Evolutionary conservation across 2,797 vertebrate genomes (phyloP), one percentile per base, ranked within the genome.

Genomic region (Pachyuromys duprasi): DNA sequence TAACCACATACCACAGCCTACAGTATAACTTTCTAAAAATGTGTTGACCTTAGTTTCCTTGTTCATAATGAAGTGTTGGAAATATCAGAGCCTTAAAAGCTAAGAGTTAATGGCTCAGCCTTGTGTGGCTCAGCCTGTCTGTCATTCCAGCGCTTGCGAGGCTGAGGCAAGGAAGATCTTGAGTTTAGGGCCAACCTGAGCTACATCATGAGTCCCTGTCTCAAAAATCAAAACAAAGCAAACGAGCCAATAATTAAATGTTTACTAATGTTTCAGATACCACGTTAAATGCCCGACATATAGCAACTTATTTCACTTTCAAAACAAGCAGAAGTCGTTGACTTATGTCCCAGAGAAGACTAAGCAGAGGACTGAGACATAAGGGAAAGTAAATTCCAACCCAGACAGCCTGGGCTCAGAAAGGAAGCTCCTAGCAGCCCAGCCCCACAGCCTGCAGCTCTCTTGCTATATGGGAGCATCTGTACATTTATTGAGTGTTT

Each of bases 1-100:
- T 76, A 60, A 76, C 28, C 15, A 33, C 12, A 75, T 1, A 28
- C 14, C 42, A 67, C 49, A 42, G n/a, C 5, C 28, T 62, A 33
- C 28, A 62, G 12, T 5, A 55, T 75, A 39, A 72, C 8, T 22
- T 57, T 76, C 67, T 67, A n/a, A 67, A 86, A 31, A 36, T 33
- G 22, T 26, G 62, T 84, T 83, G 69, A 42, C n/a, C 63, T 90
- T 92, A n/a, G 15, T 78, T 94, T 96, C 60, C 84, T 28, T 74
- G 20, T 82, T 62, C 86, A 63, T 18, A 76, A 86, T 65, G 20
- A 87, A 84, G 18, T 39, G 39, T 88, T 72, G 75, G 39, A 92
- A 74, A 76, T 86, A 90, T 18, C n/a, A 69, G 20, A 86, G 63
- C 33, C 72, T 88, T 87, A 60, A 89, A 49, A 90, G 62, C 72